These are phyloP conservation scores for Machimus rusticus DNA, from an alignment of 2,888 invertebrate genomes.

Conservation along the genomic window DNA sequence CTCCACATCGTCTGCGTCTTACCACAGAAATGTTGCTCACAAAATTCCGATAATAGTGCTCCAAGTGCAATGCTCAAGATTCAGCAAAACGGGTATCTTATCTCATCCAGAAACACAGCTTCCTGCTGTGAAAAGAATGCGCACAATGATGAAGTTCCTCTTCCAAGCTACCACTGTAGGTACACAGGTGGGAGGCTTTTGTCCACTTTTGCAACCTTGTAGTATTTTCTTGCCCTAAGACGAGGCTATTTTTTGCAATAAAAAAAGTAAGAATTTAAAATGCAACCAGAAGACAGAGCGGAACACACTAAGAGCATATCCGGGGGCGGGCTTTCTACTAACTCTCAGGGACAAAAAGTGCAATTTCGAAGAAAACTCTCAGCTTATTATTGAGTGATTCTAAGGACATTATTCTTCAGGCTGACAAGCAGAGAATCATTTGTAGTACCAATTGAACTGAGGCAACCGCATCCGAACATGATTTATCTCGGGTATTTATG, in stretches of 20 bases:
- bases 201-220: background rate
- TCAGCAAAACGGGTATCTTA: background rate
- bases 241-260: background rate
- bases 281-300: background rate
- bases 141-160: background rate
- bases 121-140: background rate
- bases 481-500: background rate
- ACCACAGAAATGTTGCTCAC: background rate
- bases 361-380: background rate
- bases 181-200: background rate
- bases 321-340: background rate
- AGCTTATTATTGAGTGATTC: background rate
- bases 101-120: background rate
- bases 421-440: background rate
- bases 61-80: background rate
- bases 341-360: background rate
- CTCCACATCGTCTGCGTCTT: background rate
- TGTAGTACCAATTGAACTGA: background rate
- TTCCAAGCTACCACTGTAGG: background rate
- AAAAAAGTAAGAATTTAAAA: background rate
- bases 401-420: background rate
- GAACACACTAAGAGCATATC: background rate
- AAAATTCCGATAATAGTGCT: background rate
- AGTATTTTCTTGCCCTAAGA: background rate
- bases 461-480: background rate